Base-by-base conservation (phyloP, 2,113 vertebrate species). In the Pseudois nayaur region DNA sequence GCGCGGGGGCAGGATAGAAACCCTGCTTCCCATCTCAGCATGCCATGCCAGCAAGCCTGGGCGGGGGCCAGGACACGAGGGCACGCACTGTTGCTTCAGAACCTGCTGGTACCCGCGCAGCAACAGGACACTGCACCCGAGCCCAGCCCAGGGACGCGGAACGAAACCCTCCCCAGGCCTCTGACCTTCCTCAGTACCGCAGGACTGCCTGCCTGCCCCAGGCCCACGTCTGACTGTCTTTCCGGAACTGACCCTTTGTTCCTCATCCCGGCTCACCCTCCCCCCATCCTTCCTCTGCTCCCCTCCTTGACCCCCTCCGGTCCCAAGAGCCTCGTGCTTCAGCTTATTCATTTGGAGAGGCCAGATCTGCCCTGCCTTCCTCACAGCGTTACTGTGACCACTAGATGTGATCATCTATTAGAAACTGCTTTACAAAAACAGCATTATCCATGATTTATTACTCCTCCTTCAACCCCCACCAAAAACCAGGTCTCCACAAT, bases 31-130 rank as follows among this genome's bases (percentile, higher is more conserved):
- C 31, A 43, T 17, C 59, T 43, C 83, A 27, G 21, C 1, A 0
- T 64, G 54, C 21, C 31, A 7, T 17, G 82, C 88, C 95, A 78
- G 87, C 48, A 59, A 78, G 88, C 64, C 89, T 86, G 86, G 96
- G 79, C 89, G 52, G 57, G 59, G 45, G 91, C 82, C 78, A 21
- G 81, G 71, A 84, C 54, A 45, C 71, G 52, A 86, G 97, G 90
- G 57, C 94, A 89, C 5, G 3, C 25, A 36, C 14, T 89, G 48
- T 97, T 97, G 86, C 97, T 91, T 93, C 97, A 98, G 95, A 96
- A 95, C 83, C 95, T 94, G 97, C 91, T n/a, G 36, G 83, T 87
- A 96, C 93, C 94, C 71, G 91, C 48, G 15, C 19, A 23, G 67
- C 13, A 7, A 93, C 89, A 13, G 83, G 97, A 74, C 93, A 57